Percentiles rank a stretch among this genome's conserved stretches.
Evolutionary conservation across 92 coral and sea anemone species (phyloP).

Genomic region (Epizoanthus illoricatus): DNA sequence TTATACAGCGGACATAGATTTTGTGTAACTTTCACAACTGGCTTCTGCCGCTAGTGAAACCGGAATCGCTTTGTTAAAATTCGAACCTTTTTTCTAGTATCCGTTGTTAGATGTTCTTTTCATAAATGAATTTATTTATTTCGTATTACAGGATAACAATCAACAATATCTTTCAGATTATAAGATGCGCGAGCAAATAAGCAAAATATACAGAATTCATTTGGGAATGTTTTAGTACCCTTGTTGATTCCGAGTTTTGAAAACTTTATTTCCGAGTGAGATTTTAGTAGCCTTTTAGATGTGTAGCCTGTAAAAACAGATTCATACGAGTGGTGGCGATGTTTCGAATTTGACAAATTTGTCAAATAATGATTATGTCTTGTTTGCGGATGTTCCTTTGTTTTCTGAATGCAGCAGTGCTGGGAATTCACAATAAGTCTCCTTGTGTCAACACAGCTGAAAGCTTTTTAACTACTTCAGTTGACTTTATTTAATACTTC

Average conservation of each 20-base stretch:
- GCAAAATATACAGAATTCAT: not conserved
- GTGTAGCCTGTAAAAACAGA: not conserved
- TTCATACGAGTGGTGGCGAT: not conserved
- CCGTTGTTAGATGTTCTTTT: not conserved
- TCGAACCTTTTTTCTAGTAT: too few relatives aligned
- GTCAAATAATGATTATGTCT: not conserved
- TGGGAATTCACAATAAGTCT: slow-evolving; percentile 39
- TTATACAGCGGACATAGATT: not conserved
- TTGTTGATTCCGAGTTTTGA: not conserved
- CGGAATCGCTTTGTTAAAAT: too few relatives aligned
- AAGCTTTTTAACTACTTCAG: slow-evolving; percentile 22
- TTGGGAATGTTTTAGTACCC: not conserved
- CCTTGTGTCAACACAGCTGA: slow-evolving; percentile 63
- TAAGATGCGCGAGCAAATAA: not conserved
- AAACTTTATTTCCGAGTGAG: not conserved
- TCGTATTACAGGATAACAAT: slow-evolving; percentile 18
- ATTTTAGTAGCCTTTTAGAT: not conserved
- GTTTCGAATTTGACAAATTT: slow-evolving; percentile 25
- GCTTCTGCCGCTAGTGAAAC: too few relatives aligned
- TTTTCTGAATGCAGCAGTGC: not conserved
- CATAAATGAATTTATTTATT: slow-evolving; percentile 5
- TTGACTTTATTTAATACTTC: not conserved
- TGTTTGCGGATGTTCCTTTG: slow-evolving; percentile 10
- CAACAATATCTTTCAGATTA: not conserved
- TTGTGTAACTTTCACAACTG: not conserved